A percentile compares a stretch with the other conserved stretches of the same genome.
These are phyloP conservation scores for Holothuria glaberrima DNA, from an alignment of 35 echinoderm and acorn worm species.

Conservation along the genomic window DNA sequence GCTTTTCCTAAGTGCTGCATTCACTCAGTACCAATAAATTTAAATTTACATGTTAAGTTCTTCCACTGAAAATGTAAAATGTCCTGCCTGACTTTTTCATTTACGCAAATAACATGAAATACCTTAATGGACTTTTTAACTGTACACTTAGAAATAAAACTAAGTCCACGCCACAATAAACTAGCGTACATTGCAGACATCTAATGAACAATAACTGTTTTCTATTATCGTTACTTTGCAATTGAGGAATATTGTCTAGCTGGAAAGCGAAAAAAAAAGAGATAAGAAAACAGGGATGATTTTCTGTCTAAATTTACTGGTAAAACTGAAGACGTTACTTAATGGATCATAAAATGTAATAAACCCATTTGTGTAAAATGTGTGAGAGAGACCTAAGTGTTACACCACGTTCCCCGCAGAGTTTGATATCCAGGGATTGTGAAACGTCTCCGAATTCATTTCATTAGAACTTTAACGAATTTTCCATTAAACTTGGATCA, in stretches of 20 bases:
- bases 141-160: neutral
- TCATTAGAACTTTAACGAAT: conserved; percentile 44
- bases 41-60: conserved; percentile 18
- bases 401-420: conserved; percentile 19
- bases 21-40: conserved; percentile 23
- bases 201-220: conserved; percentile 45
- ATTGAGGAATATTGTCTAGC: conserved; percentile 23
- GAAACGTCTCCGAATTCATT: conserved; percentile 25
- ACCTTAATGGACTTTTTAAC: conserved; percentile 35
- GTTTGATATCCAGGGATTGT: neutral
- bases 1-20: conserved; percentile 34
- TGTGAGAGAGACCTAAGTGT: neutral
- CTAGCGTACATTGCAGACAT: conserved; percentile 26
- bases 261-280: neutral
- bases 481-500: conserved; percentile 26
- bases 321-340: conserved; percentile 36
- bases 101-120: conserved; percentile 35
- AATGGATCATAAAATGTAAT: conserved; percentile 46
- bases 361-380: conserved; percentile 47
- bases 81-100: conserved; percentile 11
- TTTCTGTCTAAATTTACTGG: conserved; percentile 18
- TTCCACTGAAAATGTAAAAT: conserved; percentile 15
- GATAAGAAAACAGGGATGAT: neutral
- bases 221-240: conserved; percentile 5
- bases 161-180: conserved; percentile 27